These are phyloP conservation scores for Polymixis lichenea DNA, from an alignment of 2,888 invertebrate genomes.

Conservation along the genomic window DNA sequence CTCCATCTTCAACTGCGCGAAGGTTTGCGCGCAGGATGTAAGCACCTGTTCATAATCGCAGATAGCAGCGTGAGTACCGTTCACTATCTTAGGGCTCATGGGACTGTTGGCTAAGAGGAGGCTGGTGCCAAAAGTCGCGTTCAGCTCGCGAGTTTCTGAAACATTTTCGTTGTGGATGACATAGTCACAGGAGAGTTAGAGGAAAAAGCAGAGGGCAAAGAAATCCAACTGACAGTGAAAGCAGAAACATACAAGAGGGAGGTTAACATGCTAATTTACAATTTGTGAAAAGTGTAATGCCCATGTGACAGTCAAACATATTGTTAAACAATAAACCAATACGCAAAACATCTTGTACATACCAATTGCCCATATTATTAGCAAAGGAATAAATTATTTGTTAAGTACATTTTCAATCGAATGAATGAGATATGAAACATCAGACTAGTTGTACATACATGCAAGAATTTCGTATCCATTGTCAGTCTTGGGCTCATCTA, in stretches of 20 bases:
- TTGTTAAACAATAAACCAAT: background rate
- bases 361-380: background rate
- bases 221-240: background rate
- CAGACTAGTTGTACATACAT: background rate
- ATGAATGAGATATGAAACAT: background rate
- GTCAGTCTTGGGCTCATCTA: background rate
- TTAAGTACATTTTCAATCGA: background rate
- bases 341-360: background rate
- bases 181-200: background rate
- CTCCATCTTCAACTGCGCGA: constrained; percentile 93
- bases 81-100: constrained; percentile 98
- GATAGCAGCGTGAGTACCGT: constrained; percentile 97
- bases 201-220: background rate
- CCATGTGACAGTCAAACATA: background rate
- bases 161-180: constrained; percentile 8
- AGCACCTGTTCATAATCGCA: constrained; percentile 95
- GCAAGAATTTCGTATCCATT: background rate
- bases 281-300: background rate
- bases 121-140: constrained; percentile 97
- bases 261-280: background rate
- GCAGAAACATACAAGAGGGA: background rate
- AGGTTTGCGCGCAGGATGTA: constrained; percentile 93
- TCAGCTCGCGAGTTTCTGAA: constrained; percentile 95
- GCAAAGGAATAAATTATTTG: background rate
- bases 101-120: constrained; percentile 98